Conservation (phyloP, 2,888 invertebrate species). For the Apoderus coryli region DNA sequence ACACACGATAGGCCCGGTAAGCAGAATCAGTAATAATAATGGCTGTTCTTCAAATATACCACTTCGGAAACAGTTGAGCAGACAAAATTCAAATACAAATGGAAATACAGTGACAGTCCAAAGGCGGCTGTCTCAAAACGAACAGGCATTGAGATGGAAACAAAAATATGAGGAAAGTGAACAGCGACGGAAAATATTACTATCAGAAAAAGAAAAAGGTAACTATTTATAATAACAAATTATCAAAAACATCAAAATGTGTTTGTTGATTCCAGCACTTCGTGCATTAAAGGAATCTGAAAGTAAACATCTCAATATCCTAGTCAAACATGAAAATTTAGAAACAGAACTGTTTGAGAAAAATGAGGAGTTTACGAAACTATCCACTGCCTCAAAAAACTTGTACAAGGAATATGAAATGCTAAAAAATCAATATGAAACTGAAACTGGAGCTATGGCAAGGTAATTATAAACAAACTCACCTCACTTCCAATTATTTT, state of each 20-base stretch:
- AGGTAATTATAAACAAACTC: too few relatives aligned
- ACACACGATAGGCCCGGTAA: slow-evolving; percentile 19
- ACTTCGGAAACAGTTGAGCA: slow-evolving; percentile 22
- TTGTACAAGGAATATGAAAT: slow-evolving; percentile 60
- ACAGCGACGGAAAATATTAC: slow-evolving; percentile 47
- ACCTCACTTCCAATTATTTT: not conserved
- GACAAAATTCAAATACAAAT: slow-evolving; percentile 17
- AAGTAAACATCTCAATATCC: slow-evolving; percentile 43
- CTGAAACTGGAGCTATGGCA: slow-evolving; percentile 59
- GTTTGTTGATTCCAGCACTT: slow-evolving; percentile 36
- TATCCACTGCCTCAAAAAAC: slow-evolving; percentile 51
- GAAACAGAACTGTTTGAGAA: slow-evolving; percentile 46
- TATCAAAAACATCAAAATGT: too few relatives aligned
- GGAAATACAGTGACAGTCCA: slow-evolving; percentile 12
- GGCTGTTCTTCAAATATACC: slow-evolving; percentile 31
- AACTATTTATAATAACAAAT: too few relatives aligned
- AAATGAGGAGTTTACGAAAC: slow-evolving; percentile 45
- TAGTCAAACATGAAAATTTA: slow-evolving; percentile 42
- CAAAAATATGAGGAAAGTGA: slow-evolving; percentile 56
- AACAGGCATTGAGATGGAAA: slow-evolving; percentile 47
- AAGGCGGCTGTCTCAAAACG: slow-evolving; percentile 20
- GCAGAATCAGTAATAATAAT: slow-evolving; percentile 23
- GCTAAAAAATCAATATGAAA: slow-evolving; percentile 56
- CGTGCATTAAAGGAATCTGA: slow-evolving; percentile 49
- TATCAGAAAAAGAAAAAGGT: slow-evolving; percentile 59